Evolutionary conservation across 2,113 vertebrate genomes (phyloP).

Genomic region (Sciurus niger): DNA sequence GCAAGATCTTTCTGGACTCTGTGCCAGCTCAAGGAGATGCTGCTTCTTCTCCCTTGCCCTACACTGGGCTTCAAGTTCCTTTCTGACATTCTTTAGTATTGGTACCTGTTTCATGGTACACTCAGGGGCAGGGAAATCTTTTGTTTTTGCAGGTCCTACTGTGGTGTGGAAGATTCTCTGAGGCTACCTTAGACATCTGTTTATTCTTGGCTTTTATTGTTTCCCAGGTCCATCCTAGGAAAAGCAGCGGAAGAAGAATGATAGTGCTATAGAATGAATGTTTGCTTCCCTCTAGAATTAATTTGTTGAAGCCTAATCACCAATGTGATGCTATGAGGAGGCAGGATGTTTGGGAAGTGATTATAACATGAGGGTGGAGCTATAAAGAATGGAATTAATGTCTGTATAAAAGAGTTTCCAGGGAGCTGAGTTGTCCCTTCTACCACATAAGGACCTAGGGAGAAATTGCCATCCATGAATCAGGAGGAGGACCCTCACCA

Average conservation of each 20-base stretch:
- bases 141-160: background rate
- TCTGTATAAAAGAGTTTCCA: background rate
- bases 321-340: background rate
- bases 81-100: background rate
- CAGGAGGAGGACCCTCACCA: background rate
- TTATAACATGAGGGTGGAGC: background rate
- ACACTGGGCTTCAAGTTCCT: rapidly evolving
- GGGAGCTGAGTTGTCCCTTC: background rate
- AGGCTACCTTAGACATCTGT: background rate
- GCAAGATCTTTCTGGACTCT: background rate
- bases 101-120: background rate
- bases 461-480: background rate
- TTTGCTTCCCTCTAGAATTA: background rate
- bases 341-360: background rate
- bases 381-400: background rate
- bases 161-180: background rate
- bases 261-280: background rate
- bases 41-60: background rate
- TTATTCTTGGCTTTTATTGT: background rate
- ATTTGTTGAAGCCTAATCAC: background rate
- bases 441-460: background rate
- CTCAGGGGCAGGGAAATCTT: background rate
- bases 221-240: background rate
- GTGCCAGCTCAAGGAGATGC: background rate
- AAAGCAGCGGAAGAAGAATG: background rate